phyloP scores from a whole-genome alignment of 2,113 vertebrate species.

The Fregata magnificens region DNA sequence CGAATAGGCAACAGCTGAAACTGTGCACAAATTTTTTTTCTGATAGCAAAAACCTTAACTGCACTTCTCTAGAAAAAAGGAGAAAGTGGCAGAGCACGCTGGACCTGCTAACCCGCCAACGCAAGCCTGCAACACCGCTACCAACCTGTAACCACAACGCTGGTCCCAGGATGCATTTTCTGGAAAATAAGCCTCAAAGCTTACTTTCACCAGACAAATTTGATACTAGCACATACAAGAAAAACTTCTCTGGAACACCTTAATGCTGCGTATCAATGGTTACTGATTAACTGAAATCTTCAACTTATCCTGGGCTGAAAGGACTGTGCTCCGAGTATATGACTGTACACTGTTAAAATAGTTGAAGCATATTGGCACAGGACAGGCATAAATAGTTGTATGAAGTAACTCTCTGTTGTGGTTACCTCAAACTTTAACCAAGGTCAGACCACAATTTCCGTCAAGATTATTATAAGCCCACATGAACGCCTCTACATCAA shows the following conservation, averaged over 20 bases:
- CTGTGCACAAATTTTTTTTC: background rate
- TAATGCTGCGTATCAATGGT: background rate
- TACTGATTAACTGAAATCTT: background rate
- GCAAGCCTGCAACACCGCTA: background rate
- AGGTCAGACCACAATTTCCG: background rate
- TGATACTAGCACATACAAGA: rapidly evolving
- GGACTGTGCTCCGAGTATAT: background rate
- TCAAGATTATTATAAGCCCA: background rate
- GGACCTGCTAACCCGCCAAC: background rate
- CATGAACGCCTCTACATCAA: slow-evolving; percentile 2
- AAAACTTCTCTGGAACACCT: background rate
- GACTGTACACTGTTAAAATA: rapidly evolving
- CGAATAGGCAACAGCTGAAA: background rate
- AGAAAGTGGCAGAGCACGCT: background rate
- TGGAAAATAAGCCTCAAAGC: background rate
- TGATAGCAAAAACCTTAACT: background rate
- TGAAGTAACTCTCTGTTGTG: background rate
- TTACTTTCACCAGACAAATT: background rate
- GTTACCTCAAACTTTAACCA: slow-evolving; percentile 1
- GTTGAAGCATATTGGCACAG: background rate
- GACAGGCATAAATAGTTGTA: background rate
- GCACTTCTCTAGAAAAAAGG: background rate
- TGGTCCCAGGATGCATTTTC: rapidly evolving
- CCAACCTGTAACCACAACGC: background rate
- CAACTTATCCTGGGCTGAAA: background rate